Evolutionary conservation across 2,113 vertebrate genomes (phyloP).

Genomic region (Eubucco bourcierii): DNA sequence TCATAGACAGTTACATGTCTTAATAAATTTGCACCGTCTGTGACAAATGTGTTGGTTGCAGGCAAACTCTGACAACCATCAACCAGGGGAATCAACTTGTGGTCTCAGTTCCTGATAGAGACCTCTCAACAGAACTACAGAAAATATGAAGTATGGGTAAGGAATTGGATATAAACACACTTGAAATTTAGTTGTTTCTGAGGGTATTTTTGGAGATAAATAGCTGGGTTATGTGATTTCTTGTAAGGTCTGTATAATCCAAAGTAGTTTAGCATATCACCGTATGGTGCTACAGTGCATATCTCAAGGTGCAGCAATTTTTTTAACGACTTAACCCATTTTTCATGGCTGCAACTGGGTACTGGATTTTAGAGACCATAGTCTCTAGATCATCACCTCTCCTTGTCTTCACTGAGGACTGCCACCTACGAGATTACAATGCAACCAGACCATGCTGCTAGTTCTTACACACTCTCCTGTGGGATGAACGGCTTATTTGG

Average conservation of each 20-base stretch:
- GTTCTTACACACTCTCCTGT: not conserved
- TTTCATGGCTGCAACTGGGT: not conserved
- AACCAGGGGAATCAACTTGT: not conserved
- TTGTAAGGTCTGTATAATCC: not conserved
- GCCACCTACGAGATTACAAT: not conserved
- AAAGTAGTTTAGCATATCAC: not conserved
- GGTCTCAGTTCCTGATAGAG: not conserved
- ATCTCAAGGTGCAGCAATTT: not conserved
- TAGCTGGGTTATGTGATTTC: not conserved
- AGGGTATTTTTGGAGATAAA: not conserved
- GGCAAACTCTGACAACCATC: not conserved
- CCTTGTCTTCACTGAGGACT: not conserved
- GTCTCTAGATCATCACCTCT: not conserved
- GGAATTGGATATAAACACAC: not conserved
- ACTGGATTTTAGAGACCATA: not conserved
- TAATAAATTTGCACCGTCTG: not conserved
- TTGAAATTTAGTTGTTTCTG: not conserved
- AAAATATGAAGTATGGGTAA: fast-evolving
- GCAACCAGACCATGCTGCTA: not conserved
- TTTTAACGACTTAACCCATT: not conserved
- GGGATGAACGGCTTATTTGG: not conserved
- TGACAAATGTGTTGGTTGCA: not conserved
- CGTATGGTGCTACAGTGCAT: not conserved
- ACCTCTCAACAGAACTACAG: not conserved
- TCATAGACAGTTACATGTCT: not conserved